Percentiles rank a stretch among this genome's conserved stretches.
Conservation (phyloP, 1,140 invertebrate species). For the Saccostrea cuccullata region DNA sequence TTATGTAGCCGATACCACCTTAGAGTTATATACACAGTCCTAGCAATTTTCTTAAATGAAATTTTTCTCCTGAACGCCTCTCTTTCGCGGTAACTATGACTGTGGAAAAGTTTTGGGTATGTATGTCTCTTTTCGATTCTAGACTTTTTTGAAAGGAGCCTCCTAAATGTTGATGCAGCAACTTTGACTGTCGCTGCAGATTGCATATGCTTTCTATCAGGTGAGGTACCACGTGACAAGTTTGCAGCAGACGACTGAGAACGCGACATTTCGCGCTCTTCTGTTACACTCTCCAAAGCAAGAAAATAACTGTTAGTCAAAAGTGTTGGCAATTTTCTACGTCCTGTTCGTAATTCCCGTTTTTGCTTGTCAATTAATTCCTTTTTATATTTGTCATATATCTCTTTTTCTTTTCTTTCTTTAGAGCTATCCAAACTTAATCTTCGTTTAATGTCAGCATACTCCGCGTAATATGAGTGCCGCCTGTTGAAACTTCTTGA, state of each 20-base stretch:
- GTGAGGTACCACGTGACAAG: not conserved
- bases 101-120: not conserved
- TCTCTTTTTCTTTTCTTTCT: not conserved
- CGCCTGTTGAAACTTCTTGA: not conserved
- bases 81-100: not conserved
- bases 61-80: not conserved
- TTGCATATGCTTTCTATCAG: not conserved
- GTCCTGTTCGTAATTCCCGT: not conserved
- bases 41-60: not conserved
- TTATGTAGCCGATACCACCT: constrained; percentile 27
- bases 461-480: not conserved
- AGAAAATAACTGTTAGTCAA: not conserved
- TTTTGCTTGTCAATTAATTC: constrained; percentile 18
- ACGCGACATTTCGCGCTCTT: constrained; percentile 21
- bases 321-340: not conserved
- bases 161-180: not conserved
- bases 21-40: not conserved
- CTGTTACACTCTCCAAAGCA: not conserved
- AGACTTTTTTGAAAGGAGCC: not conserved
- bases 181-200: not conserved
- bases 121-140: not conserved
- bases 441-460: not conserved
- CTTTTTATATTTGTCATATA: constrained; percentile 18
- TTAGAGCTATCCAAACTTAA: constrained; percentile 9
- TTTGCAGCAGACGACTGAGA: not conserved